These are phyloP conservation scores for Pandemis cinnamomeana DNA, from an alignment of 2,888 invertebrate genomes.

Conservation along the genomic window DNA sequence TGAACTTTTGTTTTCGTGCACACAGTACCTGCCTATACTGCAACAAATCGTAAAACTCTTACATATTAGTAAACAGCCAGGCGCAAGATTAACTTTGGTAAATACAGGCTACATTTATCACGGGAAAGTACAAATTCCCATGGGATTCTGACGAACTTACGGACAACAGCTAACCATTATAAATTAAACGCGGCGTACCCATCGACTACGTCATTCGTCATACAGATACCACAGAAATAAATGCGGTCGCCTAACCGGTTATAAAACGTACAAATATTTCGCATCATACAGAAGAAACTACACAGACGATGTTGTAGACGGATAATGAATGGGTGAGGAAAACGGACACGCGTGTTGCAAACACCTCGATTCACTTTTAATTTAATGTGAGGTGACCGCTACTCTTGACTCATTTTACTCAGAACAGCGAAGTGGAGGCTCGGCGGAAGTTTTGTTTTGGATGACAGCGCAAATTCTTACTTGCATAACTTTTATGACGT, in stretches of 20 bases:
- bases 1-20: no score
- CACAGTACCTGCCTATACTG: no score
- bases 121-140: no score
- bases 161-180: background rate
- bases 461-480: background rate
- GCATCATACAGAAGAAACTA: conserved; percentile 9
- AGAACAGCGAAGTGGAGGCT: background rate
- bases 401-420: conserved; percentile 26
- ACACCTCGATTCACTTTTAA: conserved; percentile 2
- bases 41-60: no score
- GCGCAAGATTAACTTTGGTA: no score
- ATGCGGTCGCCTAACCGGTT: background rate
- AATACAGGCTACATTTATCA: no score
- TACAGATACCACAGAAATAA: background rate
- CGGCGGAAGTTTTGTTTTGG: background rate
- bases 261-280: background rate
- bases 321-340: conserved; percentile 32
- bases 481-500: background rate
- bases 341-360: conserved; percentile 20
- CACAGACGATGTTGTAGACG: conserved; percentile 15
- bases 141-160: no score
- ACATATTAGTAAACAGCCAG: no score
- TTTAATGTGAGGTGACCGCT: background rate
- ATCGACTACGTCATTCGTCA: background rate
- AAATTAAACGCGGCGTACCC: background rate